Evolutionary conservation across 2,888 invertebrate genomes (phyloP), one percentile per base, ranked within the genome.

Genomic region (Dasysyrphus tricinctus): DNA sequence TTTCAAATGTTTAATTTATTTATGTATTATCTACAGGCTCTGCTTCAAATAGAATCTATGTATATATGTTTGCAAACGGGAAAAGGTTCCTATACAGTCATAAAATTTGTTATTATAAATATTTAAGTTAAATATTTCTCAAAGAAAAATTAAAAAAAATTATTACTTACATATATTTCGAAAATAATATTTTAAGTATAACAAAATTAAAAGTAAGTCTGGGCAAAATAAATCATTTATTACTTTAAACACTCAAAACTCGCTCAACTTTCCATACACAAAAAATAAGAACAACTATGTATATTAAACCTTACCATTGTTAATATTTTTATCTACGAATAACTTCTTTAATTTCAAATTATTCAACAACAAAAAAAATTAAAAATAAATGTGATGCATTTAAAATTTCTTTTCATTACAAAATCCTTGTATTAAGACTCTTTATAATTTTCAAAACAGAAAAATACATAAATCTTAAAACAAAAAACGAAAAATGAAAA

Each of bases 381-480:
- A 24, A 24, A 73, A 61, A 67, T 63, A 73, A 77, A 69, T 85
- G 85, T 78, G 77, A 85, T 85, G 80, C 59, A 78, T 77, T 72
- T 76, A 11, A 24, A 69, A 74, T 73, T 80, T 77, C 51, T 77
- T 78, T 69, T 59, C 34, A 61, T 37, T 73, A 70, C n/a, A 42
- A 56, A 75, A 76, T 14, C 32, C 16, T 47, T 65, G 16, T 19
- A n/a, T n/a, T n/a, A 74, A 32, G 56, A 24, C 24, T 61, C 67
- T 69, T 56, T 29, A 14, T 59, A 11, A 75, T 80, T 85, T 73
- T 14, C 54, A 73, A 72, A 56, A 56, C 51, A 72, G 65, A 79
- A 57, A 83, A 75, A 19, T n/a, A n/a, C n/a, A n/a, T 54, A 72
- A 67, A 82, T 44, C 56, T 57, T 9, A 44, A 39, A 14, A 12